These are phyloP conservation scores for Drosophila micromelanica DNA, from an alignment of 1,140 invertebrate species.

Conservation along the genomic window DNA sequence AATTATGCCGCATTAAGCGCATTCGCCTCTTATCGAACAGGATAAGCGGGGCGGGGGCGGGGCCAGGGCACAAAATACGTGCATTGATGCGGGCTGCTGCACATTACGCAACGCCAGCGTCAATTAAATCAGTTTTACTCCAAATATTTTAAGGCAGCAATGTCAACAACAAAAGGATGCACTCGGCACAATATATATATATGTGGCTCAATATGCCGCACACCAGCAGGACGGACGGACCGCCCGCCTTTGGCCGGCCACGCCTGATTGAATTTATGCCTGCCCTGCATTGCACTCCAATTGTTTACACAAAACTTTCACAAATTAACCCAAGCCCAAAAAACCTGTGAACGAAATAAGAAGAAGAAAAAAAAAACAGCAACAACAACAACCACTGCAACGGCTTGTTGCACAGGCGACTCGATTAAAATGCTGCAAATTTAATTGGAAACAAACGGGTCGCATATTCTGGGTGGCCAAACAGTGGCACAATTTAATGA, in stretches of 20 bases:
- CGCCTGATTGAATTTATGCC: constrained; percentile 82
- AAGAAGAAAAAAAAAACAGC: constrained; percentile 3
- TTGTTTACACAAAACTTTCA: constrained; percentile 83
- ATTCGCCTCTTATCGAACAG: constrained; percentile 65
- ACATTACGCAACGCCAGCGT: constrained; percentile 79
- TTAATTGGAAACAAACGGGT: constrained; percentile 74
- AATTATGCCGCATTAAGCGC: constrained; percentile 77
- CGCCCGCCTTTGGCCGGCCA: constrained; percentile 54
- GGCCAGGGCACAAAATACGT: neutral
- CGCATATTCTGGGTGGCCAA: constrained; percentile 71
- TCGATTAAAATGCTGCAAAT: constrained; percentile 80
- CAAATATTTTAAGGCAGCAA: constrained; percentile 79
- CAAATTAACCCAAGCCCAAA: constrained; percentile 67
- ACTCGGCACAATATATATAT: neutral
- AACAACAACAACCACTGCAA: constrained; percentile 5
- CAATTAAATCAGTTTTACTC: constrained; percentile 82
- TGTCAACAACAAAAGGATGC: constrained; percentile 57
- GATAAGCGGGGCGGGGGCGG: constrained; percentile 24
- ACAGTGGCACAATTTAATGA: constrained; percentile 35
- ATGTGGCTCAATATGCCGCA: constrained; percentile 60
- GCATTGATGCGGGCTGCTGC: constrained; percentile 26
- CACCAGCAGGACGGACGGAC: neutral
- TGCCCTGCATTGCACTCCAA: constrained; percentile 52
- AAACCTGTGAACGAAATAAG: constrained; percentile 42
- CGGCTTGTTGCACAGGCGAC: constrained; percentile 46